Conservation (phyloP, 1,140 invertebrate species). For the Microplitis mediator region DNA sequence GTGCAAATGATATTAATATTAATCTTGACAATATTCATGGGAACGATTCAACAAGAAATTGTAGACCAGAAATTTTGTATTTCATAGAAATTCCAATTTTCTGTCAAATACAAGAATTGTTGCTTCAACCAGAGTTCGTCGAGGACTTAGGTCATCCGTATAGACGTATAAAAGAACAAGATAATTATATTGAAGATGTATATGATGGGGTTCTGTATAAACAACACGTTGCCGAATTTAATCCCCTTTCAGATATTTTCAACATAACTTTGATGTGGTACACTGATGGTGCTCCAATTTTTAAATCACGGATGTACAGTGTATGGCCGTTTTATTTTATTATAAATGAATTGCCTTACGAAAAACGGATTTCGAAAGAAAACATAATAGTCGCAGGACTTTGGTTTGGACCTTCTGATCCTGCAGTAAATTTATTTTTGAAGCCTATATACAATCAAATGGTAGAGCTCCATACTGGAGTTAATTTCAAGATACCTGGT, state of each 20-base stretch:
- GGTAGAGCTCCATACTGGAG: not conserved
- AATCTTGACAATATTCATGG: no score
- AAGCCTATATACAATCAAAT: slow-evolving; percentile 12
- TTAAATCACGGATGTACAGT: slow-evolving; percentile 20
- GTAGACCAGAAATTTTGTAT: not conserved
- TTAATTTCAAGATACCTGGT: not conserved
- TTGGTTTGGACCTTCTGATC: slow-evolving; percentile 12
- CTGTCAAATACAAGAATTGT: not conserved
- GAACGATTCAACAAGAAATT: not conserved
- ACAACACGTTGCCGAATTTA: not conserved
- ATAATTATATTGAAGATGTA: slow-evolving; percentile 18
- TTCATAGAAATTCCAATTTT: no score
- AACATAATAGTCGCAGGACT: slow-evolving; percentile 30
- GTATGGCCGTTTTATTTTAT: slow-evolving; percentile 18
- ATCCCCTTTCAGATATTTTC: not conserved
- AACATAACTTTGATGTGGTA: slow-evolving; percentile 23
- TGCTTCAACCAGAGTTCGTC: not conserved
- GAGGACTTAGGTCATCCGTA: slow-evolving; percentile 2
- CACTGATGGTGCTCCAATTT: slow-evolving; percentile 14
- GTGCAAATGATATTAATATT: not conserved
- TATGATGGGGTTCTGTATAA: slow-evolving; percentile 22
- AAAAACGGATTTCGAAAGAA: slow-evolving; percentile 18
- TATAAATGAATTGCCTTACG: slow-evolving; percentile 35
- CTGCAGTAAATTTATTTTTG: slow-evolving; percentile 14
- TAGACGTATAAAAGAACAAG: not conserved